phyloP scores from a whole-genome alignment of 2,888 invertebrate genomes.

The Steinernema hermaphroditum region DNA sequence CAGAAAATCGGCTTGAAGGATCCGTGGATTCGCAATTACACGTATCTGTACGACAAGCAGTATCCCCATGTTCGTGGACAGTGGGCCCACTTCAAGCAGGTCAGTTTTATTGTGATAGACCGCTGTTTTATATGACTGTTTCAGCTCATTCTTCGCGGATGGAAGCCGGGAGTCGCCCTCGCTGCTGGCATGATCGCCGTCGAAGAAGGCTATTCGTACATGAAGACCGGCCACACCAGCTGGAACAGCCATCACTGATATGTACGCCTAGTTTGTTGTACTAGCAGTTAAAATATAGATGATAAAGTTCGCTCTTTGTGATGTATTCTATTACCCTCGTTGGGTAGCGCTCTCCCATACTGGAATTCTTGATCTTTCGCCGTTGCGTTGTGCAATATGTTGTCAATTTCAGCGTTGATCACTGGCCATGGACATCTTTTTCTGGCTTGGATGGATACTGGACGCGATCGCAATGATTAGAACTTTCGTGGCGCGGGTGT shows the following conservation, averaged over 20 bases:
- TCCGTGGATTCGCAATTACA: conserved; percentile 64
- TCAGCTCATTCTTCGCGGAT: conserved; percentile 45
- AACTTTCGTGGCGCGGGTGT: too few species aligned
- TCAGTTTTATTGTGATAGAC: conserved; percentile 17
- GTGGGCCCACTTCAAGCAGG: conserved; percentile 57
- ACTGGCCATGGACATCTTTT: too few species aligned
- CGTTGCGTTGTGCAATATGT: too few species aligned
- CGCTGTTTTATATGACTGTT: neutral
- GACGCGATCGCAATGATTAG: too few species aligned
- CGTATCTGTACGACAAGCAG: conserved; percentile 55
- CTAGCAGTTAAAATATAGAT: too few species aligned
- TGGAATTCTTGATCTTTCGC: too few species aligned
- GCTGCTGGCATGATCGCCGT: conserved; percentile 55
- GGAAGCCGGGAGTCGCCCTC: conserved; percentile 56
- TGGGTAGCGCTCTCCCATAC: too few species aligned
- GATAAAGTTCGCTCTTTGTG: too few species aligned
- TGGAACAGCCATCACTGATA: conserved; percentile 57
- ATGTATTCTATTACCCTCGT: too few species aligned
- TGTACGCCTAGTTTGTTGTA: too few species aligned
- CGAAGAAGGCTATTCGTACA: conserved; percentile 59
- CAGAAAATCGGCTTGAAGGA: conserved; percentile 62
- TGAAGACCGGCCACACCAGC: conserved; percentile 58
- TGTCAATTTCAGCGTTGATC: too few species aligned
- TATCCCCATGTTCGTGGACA: conserved; percentile 54
- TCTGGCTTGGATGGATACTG: too few species aligned